A percentile compares a stretch with the other conserved stretches of the same genome.
phyloP scores from a whole-genome alignment of 2,888 invertebrate genomes.

The Eupithecia tripunctaria region DNA sequence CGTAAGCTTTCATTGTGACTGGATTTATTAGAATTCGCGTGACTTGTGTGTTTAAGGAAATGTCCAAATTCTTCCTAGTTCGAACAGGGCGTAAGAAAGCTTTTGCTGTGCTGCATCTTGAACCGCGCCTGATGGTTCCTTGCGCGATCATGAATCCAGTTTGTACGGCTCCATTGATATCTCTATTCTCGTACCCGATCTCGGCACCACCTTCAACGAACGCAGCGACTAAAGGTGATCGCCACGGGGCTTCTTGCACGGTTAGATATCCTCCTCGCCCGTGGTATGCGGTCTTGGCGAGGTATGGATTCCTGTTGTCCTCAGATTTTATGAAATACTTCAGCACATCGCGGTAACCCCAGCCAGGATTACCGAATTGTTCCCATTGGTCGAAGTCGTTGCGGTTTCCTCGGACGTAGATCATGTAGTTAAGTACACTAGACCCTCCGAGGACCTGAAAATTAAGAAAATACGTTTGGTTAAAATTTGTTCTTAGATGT shows the following conservation, averaged over 20 bases:
- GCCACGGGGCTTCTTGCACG: conserved; percentile 93
- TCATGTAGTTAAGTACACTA: conserved; percentile 94
- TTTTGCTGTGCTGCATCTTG: conserved; percentile 94
- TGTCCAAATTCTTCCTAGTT: conserved; percentile 90
- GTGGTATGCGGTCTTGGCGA: conserved; percentile 88
- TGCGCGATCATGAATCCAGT: conserved; percentile 93
- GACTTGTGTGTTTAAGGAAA: conserved; percentile 91
- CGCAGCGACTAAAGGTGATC: conserved; percentile 91
- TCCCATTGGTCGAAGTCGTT: conserved; percentile 96
- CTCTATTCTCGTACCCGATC: conserved; percentile 92
- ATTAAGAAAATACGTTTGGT: conserved; percentile 22
- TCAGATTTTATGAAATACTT: conserved; percentile 96
- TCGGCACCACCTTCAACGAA: conserved; percentile 93
- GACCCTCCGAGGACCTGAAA: conserved; percentile 92
- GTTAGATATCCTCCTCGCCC: conserved; percentile 90
- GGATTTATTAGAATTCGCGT: conserved; percentile 91
- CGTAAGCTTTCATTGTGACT: conserved; percentile 89
- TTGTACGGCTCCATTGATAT: conserved; percentile 92
- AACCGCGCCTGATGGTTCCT: conserved; percentile 90
- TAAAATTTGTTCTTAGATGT: neutral
- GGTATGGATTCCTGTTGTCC: conserved; percentile 94
- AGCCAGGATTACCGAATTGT: conserved; percentile 92
- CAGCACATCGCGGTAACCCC: conserved; percentile 93
- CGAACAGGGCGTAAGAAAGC: conserved; percentile 93
- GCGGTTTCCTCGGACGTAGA: conserved; percentile 93